These are phyloP conservation scores for Drosophila paramelanica DNA, from an alignment of 2,888 invertebrate species.

Conservation along the genomic window DNA sequence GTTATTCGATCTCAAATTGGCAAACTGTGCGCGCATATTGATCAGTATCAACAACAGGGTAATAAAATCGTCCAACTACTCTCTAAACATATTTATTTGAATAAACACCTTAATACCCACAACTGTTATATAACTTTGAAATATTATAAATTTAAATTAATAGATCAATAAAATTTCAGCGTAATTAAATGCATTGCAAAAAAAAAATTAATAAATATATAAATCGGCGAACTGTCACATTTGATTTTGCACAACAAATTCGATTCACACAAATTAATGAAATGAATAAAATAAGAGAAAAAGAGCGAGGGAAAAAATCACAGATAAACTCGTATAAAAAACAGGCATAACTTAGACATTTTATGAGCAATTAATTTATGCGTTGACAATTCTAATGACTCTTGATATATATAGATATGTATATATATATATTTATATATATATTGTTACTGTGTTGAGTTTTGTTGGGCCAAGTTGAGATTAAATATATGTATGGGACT, in stretches of 20 bases:
- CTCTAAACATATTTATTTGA: slow-evolving; percentile 2
- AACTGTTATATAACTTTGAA: not conserved
- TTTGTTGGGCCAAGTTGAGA: slow-evolving; percentile 26
- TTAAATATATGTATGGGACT: slow-evolving; percentile 40
- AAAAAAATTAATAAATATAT: slow-evolving; percentile 17
- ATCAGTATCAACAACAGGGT: slow-evolving; percentile 22
- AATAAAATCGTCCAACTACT: slow-evolving; percentile 3
- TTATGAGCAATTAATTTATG: slow-evolving; percentile 84
- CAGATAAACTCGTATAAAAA: slow-evolving; percentile 56
- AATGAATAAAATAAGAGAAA: slow-evolving; percentile 33
- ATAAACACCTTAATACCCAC: not conserved
- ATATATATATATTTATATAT: slow-evolving; percentile 23
- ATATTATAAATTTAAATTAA: slow-evolving; percentile 20
- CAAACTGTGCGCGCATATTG: slow-evolving; percentile 44
- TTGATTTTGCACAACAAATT: slow-evolving; percentile 49
- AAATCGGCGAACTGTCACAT: slow-evolving; percentile 38
- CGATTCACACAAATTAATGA: slow-evolving; percentile 54
- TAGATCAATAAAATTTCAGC: slow-evolving; percentile 39
- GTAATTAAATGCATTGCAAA: slow-evolving; percentile 35
- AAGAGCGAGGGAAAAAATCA: slow-evolving; percentile 3
- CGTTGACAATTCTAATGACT: slow-evolving; percentile 84
- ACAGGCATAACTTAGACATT: slow-evolving; percentile 75
- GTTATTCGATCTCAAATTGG: slow-evolving; percentile 47
- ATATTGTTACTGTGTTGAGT: slow-evolving; percentile 21
- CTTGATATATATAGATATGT: slow-evolving; percentile 58